phyloP scores from a whole-genome alignment of 1,140 invertebrate genomes.

The Solenopsis invicta region DNA sequence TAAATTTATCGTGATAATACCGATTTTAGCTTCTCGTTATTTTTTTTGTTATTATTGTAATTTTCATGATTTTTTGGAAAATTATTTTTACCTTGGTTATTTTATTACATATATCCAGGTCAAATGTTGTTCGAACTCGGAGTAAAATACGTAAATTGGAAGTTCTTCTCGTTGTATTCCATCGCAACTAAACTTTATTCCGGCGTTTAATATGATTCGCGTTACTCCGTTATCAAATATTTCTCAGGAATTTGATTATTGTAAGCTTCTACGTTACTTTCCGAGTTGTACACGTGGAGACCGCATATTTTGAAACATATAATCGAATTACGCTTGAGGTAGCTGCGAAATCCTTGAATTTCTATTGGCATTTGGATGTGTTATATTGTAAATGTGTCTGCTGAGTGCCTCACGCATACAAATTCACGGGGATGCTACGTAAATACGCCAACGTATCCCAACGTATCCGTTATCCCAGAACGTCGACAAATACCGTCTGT shows the following conservation, averaged over 20 bases:
- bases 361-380: slow-evolving; percentile 59
- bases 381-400: slow-evolving; percentile 10
- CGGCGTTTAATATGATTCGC: slow-evolving; percentile 27
- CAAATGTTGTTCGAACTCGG: neutral
- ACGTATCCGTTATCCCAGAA: slow-evolving; percentile 48
- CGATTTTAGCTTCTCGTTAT: neutral
- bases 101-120: neutral
- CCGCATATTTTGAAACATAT: slow-evolving; percentile 49
- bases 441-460: slow-evolving; percentile 38
- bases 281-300: slow-evolving; percentile 33
- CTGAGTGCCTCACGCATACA: slow-evolving; percentile 20
- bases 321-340: slow-evolving; percentile 61
- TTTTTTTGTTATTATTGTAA: neutral
- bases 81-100: neutral
- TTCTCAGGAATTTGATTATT: slow-evolving; percentile 55
- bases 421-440: slow-evolving; percentile 54
- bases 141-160: slow-evolving; percentile 20
- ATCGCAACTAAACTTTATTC: neutral
- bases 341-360: slow-evolving; percentile 61
- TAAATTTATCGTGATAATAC: neutral
- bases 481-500: slow-evolving; percentile 52
- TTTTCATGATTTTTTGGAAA: neutral
- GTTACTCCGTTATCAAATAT: slow-evolving; percentile 38
- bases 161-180: neutral
- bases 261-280: slow-evolving; percentile 45